A percentile compares a stretch with the other conserved stretches of the same genome.
Evolutionary conservation across 2,888 invertebrate genomes (phyloP).

Genomic region (Acleris sparsana): DNA sequence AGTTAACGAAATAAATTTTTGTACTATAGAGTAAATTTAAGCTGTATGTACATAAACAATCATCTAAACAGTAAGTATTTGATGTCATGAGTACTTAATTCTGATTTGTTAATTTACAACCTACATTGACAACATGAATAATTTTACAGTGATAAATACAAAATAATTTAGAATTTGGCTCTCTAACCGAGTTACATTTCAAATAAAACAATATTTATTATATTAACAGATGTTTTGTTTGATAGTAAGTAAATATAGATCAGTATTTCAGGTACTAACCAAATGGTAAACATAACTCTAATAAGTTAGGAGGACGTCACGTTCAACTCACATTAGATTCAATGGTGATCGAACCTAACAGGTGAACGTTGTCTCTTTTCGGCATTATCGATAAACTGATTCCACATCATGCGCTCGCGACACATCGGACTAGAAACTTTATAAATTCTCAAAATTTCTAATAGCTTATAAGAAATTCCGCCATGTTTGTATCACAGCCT

Average conservation of each 20-base stretch:
- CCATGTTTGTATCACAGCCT: slow-evolving; percentile 50
- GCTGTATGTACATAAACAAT: slow-evolving; percentile 19
- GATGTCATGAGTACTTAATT: neutral
- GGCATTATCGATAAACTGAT: slow-evolving; percentile 56
- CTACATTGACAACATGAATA: slow-evolving; percentile 19
- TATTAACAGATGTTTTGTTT: slow-evolving; percentile 15
- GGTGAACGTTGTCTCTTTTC: slow-evolving; percentile 60
- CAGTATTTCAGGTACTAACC: slow-evolving; percentile 16
- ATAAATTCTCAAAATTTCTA: slow-evolving; percentile 42
- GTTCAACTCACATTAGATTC: slow-evolving; percentile 67
- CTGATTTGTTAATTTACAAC: slow-evolving; percentile 18
- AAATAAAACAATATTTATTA: slow-evolving; percentile 7
- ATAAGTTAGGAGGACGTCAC: slow-evolving; percentile 47
- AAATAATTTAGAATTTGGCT: slow-evolving; percentile 41
- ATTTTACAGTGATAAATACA: slow-evolving; percentile 46
- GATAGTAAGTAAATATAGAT: slow-evolving; percentile 14
- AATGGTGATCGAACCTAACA: slow-evolving; percentile 64
- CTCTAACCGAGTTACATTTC: slow-evolving; percentile 32
- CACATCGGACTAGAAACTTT: slow-evolving; percentile 47
- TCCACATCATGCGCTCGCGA: slow-evolving; percentile 56
- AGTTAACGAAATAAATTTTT: slow-evolving; percentile 67
- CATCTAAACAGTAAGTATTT: neutral
- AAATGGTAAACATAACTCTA: slow-evolving; percentile 32
- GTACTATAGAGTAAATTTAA: slow-evolving; percentile 51
- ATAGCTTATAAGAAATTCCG: slow-evolving; percentile 37